Conservation (phyloP, 2,888 invertebrate genomes). For the Heteropelma amictum region DNA sequence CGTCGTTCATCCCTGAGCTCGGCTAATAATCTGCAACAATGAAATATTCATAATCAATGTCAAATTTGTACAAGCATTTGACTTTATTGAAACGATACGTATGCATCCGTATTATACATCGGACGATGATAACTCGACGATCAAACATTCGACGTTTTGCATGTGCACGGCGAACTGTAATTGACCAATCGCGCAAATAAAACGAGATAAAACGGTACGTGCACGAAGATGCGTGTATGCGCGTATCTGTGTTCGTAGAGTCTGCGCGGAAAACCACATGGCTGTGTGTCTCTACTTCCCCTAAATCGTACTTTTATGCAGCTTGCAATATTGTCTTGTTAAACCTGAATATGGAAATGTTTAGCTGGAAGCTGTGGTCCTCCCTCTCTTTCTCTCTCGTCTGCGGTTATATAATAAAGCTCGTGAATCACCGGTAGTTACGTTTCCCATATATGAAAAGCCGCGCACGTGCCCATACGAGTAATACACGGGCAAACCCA, state of each 20-base stretch:
- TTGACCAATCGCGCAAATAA: not conserved
- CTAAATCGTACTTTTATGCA: constrained; percentile 53
- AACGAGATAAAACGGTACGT: not conserved
- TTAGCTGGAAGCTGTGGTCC: constrained; percentile 14
- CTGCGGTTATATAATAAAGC: constrained; percentile 38
- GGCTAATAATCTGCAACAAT: constrained; percentile 44
- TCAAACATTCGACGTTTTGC: constrained; percentile 2
- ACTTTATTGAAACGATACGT: not conserved
- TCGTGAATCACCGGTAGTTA: constrained; percentile 50
- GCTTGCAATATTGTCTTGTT: constrained; percentile 57
- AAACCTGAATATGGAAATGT: constrained; percentile 35
- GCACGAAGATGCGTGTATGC: too few relatives aligned
- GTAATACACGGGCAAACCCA: too few relatives aligned
- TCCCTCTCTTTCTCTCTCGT: not conserved
- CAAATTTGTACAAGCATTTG: too few relatives aligned
- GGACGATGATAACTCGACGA: not conserved
- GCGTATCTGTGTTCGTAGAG: not conserved
- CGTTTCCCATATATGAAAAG: constrained; percentile 49
- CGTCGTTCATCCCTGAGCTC: constrained; percentile 20
- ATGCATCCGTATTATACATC: constrained; percentile 19
- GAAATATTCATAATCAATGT: constrained; percentile 28
- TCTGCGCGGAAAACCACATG: not conserved
- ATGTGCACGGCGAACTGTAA: constrained; percentile 7
- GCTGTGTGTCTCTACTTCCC: constrained; percentile 14
- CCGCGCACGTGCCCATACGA: constrained; percentile 31